phyloP scores from a whole-genome alignment of 2,888 invertebrate species.

The Agrochola lota region DNA sequence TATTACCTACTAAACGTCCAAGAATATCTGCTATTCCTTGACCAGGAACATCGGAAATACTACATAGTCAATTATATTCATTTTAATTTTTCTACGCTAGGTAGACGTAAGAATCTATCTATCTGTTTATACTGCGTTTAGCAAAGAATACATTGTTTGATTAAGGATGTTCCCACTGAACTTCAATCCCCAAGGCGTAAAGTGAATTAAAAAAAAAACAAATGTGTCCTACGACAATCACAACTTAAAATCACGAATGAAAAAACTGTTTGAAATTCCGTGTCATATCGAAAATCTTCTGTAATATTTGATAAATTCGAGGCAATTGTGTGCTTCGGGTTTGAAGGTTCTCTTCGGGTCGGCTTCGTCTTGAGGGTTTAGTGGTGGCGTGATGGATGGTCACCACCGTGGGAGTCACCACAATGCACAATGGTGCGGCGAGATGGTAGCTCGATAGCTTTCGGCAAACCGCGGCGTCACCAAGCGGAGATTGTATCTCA shows the following conservation, averaged over 20 bases:
- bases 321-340: conserved; percentile 53
- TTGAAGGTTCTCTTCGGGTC: conserved; percentile 68
- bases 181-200: conserved; percentile 10
- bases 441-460: conserved; percentile 81
- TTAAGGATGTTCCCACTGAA: not conserved
- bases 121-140: too few species aligned
- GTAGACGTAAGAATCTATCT: too few species aligned
- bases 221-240: conserved; percentile 32
- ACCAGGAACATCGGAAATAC: not conserved
- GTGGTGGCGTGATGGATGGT: conserved; percentile 80
- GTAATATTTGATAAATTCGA: conserved; percentile 59
- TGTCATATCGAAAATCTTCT: conserved; percentile 59
- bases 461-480: conserved; percentile 87
- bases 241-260: conserved; percentile 34
- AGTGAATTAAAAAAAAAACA: conserved; percentile 16
- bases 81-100: not conserved
- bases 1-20: not conserved
- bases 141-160: not conserved
- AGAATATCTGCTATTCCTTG: not conserved
- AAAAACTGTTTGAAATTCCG: conserved; percentile 59
- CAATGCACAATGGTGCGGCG: conserved; percentile 77
- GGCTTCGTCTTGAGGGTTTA: conserved; percentile 83
- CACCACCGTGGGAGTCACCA: conserved; percentile 71
- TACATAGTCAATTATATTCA: not conserved
- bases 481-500: conserved; percentile 74